Conservation (phyloP, 2,888 invertebrate species). For the Cephus pulcher region DNA sequence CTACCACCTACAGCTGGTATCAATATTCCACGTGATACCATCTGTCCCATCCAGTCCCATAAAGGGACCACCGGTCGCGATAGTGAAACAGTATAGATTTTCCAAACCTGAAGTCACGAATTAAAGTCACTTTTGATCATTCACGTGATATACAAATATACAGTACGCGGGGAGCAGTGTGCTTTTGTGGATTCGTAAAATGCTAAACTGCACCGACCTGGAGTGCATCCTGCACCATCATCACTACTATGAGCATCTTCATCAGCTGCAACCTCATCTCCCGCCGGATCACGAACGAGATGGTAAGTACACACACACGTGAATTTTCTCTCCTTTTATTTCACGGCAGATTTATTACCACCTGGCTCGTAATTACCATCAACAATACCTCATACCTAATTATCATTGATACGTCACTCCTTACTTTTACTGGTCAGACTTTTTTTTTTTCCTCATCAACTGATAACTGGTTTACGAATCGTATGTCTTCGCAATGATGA, state of each 20-base stretch:
- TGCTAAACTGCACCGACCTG: slow-evolving; percentile 83
- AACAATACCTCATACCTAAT: neutral
- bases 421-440: neutral
- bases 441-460: neutral
- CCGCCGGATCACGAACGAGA: slow-evolving; percentile 76
- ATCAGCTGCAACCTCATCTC: slow-evolving; percentile 76
- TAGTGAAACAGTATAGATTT: neutral
- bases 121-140: neutral
- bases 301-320: slow-evolving; percentile 45
- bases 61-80: neutral
- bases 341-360: neutral
- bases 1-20: neutral
- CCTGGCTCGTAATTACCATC: neutral
- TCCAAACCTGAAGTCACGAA: neutral
- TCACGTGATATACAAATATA: neutral
- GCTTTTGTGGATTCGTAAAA: slow-evolving; percentile 50
- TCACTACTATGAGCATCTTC: slow-evolving; percentile 80
- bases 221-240: slow-evolving; percentile 83
- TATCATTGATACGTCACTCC: neutral
- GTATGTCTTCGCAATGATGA: neutral
- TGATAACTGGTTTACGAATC: neutral
- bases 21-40: neutral
- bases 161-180: neutral
- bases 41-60: neutral
- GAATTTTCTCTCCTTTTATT: neutral